phyloP scores from a whole-genome alignment of 1,140 invertebrate species.

The Magallana gigas region DNA sequence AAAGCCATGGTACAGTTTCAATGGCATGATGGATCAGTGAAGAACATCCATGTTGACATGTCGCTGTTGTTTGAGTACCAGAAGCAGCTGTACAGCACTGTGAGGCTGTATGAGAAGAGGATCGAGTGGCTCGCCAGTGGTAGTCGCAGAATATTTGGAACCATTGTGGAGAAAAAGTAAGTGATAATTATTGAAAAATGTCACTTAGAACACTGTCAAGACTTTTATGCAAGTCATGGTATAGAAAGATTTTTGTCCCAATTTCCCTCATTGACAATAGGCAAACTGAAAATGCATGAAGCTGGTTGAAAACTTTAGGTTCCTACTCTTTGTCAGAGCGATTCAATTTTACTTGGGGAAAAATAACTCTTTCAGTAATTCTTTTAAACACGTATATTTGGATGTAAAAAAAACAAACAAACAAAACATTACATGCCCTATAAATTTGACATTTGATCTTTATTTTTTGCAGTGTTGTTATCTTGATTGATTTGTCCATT shows the following conservation, averaged over 20 bases:
- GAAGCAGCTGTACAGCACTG: constrained; percentile 77
- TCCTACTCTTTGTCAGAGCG: too few relatives aligned
- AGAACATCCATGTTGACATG: constrained; percentile 80
- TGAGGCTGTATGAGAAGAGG: constrained; percentile 77
- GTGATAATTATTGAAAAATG: not conserved
- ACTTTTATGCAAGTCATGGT: not conserved
- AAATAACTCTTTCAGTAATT: too few relatives aligned
- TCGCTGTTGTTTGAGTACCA: constrained; percentile 79
- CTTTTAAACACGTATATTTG: too few relatives aligned
- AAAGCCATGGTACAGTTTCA: constrained; percentile 79
- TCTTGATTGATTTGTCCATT: constrained; percentile 78
- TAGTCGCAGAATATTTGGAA: constrained; percentile 78
- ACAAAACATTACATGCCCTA: too few relatives aligned
- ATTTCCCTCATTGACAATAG: too few relatives aligned
- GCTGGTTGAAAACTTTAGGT: too few relatives aligned
- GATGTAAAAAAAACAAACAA: too few relatives aligned
- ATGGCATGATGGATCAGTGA: constrained; percentile 79
- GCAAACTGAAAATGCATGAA: too few relatives aligned
- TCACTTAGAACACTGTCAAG: not conserved
- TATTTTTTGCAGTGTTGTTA: constrained; percentile 73
- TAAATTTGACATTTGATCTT: too few relatives aligned
- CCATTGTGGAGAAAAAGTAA: constrained; percentile 78
- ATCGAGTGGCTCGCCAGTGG: constrained; percentile 78
- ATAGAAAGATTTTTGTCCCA: too few relatives aligned
- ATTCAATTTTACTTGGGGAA: too few relatives aligned